Percentiles rank a stretch among this genome's conserved stretches.
Evolutionary conservation across 2,888 invertebrate species (phyloP).

Genomic region (Nudaria mundana): DNA sequence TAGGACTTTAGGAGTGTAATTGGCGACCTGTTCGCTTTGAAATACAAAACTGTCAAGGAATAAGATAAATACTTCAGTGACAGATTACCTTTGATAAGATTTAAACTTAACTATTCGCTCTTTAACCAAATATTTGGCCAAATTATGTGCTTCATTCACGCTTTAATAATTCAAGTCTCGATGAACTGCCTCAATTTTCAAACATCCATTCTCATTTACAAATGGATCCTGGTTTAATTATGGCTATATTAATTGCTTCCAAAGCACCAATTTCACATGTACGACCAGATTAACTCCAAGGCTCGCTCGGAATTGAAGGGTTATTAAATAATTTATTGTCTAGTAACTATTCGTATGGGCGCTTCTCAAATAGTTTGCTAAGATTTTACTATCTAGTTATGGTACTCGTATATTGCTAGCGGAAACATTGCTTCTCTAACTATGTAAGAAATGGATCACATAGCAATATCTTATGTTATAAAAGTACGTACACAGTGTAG

Average conservation of each 20-base stretch:
- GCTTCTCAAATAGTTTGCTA: conserved; percentile 60
- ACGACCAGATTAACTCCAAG: conserved; percentile 71
- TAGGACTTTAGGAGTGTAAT: conserved; percentile 63
- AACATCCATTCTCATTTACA: conserved; percentile 17
- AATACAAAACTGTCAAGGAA: conserved; percentile 58
- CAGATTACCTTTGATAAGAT: too few species aligned
- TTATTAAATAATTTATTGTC: conserved; percentile 80
- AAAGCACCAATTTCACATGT: conserved; percentile 70
- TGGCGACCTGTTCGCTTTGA: conserved; percentile 67
- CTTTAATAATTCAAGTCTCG: conserved; percentile 1
- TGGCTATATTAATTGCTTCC: conserved; percentile 70
- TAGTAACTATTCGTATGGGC: conserved; percentile 68
- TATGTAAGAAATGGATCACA: conserved; percentile 41
- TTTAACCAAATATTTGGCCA: not conserved
- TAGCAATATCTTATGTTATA: too few species aligned
- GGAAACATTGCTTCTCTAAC: conserved; percentile 60
- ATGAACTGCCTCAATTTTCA: conserved; percentile 13
- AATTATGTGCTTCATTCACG: not conserved
- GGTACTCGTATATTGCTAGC: conserved; percentile 60
- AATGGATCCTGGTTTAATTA: conserved; percentile 29
- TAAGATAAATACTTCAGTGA: conserved; percentile 39
- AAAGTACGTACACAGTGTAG: too few species aligned
- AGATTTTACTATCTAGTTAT: conserved; percentile 64
- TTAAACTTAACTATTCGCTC: conserved; percentile 15
- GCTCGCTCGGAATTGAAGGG: conserved; percentile 60